A percentile compares a stretch with the other conserved stretches of the same genome.
These are phyloP conservation scores for Deilephila porcellus DNA, from an alignment of 2,888 invertebrate species.

Conservation along the genomic window DNA sequence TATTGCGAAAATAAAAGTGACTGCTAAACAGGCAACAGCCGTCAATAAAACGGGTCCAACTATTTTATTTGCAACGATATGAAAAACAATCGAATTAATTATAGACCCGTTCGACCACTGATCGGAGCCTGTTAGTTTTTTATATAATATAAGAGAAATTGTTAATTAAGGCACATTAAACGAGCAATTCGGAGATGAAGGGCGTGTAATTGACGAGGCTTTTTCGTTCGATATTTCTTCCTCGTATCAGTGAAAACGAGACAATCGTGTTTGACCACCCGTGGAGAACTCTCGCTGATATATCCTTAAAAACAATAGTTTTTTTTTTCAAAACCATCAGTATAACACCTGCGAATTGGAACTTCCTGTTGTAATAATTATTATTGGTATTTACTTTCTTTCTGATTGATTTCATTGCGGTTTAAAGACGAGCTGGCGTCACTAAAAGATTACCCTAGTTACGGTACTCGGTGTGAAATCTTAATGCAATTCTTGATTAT, in stretches of 20 bases:
- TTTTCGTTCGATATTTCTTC: constrained; percentile 11
- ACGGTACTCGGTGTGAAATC: no score
- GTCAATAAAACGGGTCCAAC: neutral
- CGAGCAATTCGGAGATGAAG: constrained; percentile 4
- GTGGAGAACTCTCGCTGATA: neutral
- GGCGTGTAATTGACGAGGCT: constrained; percentile 20
- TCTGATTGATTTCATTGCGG: no score
- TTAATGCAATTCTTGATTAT: no score
- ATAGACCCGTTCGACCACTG: neutral
- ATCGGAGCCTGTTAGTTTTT: constrained; percentile 12
- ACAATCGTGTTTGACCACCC: neutral
- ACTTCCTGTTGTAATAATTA: no score
- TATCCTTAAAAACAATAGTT: no score
- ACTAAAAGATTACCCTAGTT: no score
- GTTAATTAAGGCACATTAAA: constrained; percentile 22
- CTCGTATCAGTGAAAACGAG: neutral
- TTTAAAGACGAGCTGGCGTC: no score
- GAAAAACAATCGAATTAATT: constrained; percentile 3
- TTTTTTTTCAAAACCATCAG: no score
- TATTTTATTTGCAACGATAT: neutral
- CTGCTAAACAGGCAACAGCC: neutral
- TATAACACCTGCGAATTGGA: no score
- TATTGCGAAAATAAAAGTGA: no score
- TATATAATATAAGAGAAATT: constrained; percentile 14
- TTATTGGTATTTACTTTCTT: no score